Conservation (phyloP, 2,797 vertebrate species). For the Myiotriccus ornatus region DNA sequence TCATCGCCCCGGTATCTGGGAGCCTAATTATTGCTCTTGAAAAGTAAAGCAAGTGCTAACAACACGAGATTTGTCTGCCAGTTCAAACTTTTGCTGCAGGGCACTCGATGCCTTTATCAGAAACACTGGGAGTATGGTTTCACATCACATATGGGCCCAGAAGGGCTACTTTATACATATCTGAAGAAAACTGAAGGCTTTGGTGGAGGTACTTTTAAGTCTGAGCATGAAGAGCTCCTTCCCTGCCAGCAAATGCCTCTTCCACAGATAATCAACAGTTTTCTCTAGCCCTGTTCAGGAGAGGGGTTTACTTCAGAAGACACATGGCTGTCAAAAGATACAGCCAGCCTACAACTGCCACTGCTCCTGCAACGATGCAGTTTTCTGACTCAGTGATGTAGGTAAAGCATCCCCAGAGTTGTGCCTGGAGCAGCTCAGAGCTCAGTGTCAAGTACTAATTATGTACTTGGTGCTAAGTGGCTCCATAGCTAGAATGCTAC, state of each 20-base stretch:
- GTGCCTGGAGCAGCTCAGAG: not conserved
- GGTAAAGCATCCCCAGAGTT: not conserved
- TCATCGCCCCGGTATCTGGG: not conserved
- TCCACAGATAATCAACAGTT: not conserved
- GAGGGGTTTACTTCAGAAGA: not conserved
- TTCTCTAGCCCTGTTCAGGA: not conserved
- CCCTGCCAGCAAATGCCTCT: not conserved
- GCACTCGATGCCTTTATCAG: not conserved
- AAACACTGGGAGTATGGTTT: not conserved
- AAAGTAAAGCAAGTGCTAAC: conserved; percentile 20
- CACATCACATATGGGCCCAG: not conserved
- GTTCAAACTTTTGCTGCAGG: conserved; percentile 29
- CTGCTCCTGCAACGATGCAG: not conserved
- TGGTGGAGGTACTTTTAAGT: not conserved
- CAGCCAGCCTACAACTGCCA: not conserved
- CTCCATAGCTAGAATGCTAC: not conserved
- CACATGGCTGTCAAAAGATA: not conserved
- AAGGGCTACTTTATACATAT: conserved; percentile 18
- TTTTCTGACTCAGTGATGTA: not conserved
- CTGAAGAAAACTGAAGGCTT: conserved; percentile 8
- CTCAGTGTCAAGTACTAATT: not conserved
- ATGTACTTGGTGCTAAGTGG: not conserved
- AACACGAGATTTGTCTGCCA: not conserved
- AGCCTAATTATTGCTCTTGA: conserved; percentile 42
- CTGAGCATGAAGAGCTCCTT: not conserved